Conservation (phyloP, 2,113 vertebrate genomes). For the Syngnathus scovelli region DNA sequence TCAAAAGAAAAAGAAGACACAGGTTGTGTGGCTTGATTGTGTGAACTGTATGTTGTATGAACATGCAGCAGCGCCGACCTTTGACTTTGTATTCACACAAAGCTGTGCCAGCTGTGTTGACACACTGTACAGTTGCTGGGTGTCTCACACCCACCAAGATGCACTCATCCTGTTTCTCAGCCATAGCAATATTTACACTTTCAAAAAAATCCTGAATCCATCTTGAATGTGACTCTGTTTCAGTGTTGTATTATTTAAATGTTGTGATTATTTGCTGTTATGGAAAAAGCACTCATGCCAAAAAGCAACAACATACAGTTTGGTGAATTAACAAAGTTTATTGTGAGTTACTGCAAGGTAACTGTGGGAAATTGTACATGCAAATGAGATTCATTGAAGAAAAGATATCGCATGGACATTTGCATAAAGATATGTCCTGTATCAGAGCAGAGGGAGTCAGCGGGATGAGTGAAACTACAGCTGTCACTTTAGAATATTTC, state of each 20-base stretch:
- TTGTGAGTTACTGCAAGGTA: not conserved
- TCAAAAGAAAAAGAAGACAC: slow-evolving; percentile 3
- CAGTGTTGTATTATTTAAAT: not conserved
- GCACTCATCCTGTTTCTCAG: slow-evolving; percentile 12
- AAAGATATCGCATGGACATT: not conserved
- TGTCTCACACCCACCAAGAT: slow-evolving; percentile 8
- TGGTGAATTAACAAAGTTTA: not conserved
- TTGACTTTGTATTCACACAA: slow-evolving; percentile 5
- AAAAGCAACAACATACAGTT: not conserved
- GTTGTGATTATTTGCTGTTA: not conserved
- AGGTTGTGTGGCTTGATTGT: slow-evolving; percentile 14
- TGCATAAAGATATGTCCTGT: not conserved
- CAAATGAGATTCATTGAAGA: not conserved
- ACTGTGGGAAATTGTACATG: not conserved
- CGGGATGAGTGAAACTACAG: too few species aligned
- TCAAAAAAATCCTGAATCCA: not conserved
- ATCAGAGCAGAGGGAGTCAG: not conserved
- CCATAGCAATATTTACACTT: slow-evolving; percentile 11
- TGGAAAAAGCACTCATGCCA: not conserved
- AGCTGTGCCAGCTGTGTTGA: slow-evolving; percentile 23
- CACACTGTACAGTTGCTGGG: slow-evolving; percentile 25
- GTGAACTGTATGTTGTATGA: slow-evolving; percentile 21
- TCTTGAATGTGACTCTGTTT: not conserved
- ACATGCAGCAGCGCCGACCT: slow-evolving; percentile 20
- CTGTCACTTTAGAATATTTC: too few species aligned